Percentiles rank a stretch among this genome's conserved stretches.
phyloP scores from a whole-genome alignment of 2,888 invertebrate genomes.

The Cantharis rustica region DNA sequence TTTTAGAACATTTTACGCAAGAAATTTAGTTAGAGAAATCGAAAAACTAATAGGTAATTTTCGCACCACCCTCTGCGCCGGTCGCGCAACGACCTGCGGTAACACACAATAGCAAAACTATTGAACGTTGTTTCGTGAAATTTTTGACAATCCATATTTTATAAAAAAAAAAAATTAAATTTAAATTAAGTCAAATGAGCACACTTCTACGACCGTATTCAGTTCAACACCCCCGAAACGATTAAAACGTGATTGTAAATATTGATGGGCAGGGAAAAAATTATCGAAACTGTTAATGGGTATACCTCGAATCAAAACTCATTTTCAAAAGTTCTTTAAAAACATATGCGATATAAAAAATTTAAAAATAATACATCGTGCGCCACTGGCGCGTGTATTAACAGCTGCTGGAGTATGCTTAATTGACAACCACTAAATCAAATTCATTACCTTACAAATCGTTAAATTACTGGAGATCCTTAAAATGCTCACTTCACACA shows the following conservation, averaged over 20 bases:
- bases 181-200: background rate
- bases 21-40: constrained; percentile 12
- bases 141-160: background rate
- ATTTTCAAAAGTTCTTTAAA: background rate
- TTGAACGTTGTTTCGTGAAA: constrained; percentile 39
- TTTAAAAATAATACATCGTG: background rate
- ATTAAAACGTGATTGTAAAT: background rate
- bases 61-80: constrained; percentile 45
- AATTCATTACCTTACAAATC: constrained; percentile 3
- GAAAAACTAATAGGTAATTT: constrained; percentile 10
- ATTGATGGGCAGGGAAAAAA: background rate
- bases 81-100: constrained; percentile 47
- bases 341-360: background rate
- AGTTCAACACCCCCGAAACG: background rate
- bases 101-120: constrained; percentile 47
- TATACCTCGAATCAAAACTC: background rate
- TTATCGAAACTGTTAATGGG: background rate
- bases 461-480: background rate
- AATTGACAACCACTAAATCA: background rate
- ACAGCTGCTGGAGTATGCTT: background rate
- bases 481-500: background rate
- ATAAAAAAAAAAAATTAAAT: background rate
- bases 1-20: constrained; percentile 1
- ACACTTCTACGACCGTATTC: background rate
- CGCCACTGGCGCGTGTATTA: background rate